Conservation (phyloP, 2,888 invertebrate species). For the Pristionchus entomophagus region DNA sequence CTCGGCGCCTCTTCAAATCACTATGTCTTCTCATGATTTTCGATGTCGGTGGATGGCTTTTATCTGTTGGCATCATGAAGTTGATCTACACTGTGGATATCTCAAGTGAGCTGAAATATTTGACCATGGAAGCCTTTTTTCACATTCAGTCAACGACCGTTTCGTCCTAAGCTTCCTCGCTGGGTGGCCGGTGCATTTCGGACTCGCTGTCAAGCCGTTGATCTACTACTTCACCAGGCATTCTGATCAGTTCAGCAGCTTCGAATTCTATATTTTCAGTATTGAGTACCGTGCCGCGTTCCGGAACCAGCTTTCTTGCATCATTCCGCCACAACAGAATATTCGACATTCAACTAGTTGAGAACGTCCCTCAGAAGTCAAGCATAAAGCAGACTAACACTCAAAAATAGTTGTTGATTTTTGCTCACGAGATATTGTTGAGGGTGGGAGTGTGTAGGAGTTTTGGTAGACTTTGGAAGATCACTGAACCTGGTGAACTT, state of each 20-base stretch:
- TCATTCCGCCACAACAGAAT: neutral
- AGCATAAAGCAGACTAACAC: no score
- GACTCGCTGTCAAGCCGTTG: neutral
- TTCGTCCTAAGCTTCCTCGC: neutral
- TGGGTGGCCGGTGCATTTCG: neutral
- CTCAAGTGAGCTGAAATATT: no score
- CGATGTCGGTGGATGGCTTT: neutral
- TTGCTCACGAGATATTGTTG: no score
- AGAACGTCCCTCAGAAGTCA: neutral
- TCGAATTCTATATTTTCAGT: neutral
- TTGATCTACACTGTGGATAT: neutral
- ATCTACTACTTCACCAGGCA: neutral
- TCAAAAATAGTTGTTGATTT: neutral
- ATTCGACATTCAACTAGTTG: neutral
- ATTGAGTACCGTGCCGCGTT: neutral
- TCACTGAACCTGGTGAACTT: no score
- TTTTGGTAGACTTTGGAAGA: no score
- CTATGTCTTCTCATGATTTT: neutral
- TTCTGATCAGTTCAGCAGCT: no score
- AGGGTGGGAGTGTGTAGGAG: no score
- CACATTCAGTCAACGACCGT: neutral
- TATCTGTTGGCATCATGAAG: neutral
- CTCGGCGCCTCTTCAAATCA: neutral
- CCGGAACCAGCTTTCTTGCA: neutral
- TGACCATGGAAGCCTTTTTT: no score